Evolutionary conservation across 1,140 invertebrate genomes (phyloP), one percentile per base, ranked within the genome.

Genomic region (Cyclargus thomasi): DNA sequence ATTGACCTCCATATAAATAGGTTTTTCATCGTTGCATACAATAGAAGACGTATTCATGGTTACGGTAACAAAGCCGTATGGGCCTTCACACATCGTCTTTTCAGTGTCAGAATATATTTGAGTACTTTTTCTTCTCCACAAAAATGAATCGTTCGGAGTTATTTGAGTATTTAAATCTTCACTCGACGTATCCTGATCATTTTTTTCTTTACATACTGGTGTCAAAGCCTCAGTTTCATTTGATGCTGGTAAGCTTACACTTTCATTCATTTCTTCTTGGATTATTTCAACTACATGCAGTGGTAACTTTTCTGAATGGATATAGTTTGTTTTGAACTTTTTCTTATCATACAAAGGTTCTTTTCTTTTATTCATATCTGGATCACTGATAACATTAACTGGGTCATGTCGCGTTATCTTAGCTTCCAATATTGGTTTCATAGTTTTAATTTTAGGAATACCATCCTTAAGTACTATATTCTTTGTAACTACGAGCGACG

Each of bases 71-170:
- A 86, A 76, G 65, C 83, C 81, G 64, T 88, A 88, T 22, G 78
- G 73, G 55, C 79, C 82, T 55, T 88, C 86, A 11, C 83, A 83
- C 23, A 67, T 62, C 64, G 80, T 74, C 74, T 80, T 88, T 21
- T 88, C 88, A 63, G 71, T 73, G 64, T 90, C 88, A 18, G 84
- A 80, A 70, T 85, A 88, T 63, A 86, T 80, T 74, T 85, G 85
- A 35, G 77, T 80, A 73, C 84, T 86, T 77, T 90, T 90, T 66
- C 87, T 78, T 18, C 90, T 74, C 90, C 90, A 91, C 14, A 91
- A 72, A 82, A 91, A 91, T 21, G 90, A 91, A 70, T 90, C 84
- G 70, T 91, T 91, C 0, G 90, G 90, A 21, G 86, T 88, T 59
- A 91, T 87, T 67, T 73, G 76, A 17, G 83, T 69, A 68, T 76